Evolutionary conservation across 1,140 invertebrate species (phyloP).

Genomic region (Hycleus phaleratus): DNA sequence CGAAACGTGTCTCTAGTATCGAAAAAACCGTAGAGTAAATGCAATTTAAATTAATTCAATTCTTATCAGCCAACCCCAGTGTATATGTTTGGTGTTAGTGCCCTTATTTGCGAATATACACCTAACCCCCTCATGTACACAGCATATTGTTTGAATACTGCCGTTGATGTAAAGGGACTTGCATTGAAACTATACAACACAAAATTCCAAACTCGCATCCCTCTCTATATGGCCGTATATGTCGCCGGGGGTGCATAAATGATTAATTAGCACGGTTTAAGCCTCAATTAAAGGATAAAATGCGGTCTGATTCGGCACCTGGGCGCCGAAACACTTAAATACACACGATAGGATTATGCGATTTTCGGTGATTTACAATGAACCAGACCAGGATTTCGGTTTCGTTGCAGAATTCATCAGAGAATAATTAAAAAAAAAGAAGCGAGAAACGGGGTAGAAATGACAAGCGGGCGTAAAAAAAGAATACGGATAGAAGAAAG

Average conservation of each 20-base stretch:
- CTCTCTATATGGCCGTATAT: not conserved
- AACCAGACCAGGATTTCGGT: not conserved
- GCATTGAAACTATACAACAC: no score
- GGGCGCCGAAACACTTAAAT: constrained; percentile 7
- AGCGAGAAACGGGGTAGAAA: no score
- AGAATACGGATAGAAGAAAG: no score
- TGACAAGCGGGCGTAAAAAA: no score
- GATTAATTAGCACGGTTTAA: constrained; percentile 18
- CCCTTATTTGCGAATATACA: constrained; percentile 13
- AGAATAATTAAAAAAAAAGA: constrained; percentile 1
- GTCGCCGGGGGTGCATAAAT: constrained; percentile 13
- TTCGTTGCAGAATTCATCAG: not conserved
- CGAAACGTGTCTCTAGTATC: not conserved
- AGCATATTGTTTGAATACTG: constrained; percentile 12
- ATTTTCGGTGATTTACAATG: constrained; percentile 2
- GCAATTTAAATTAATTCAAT: constrained; percentile 14
- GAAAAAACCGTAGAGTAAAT: constrained; percentile 1
- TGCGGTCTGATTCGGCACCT: constrained; percentile 17
- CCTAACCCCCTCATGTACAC: not conserved
- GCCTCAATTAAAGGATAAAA: constrained; percentile 18
- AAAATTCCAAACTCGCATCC: not conserved
- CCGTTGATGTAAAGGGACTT: not conserved
- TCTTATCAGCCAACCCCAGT: constrained; percentile 15
- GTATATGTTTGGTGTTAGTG: constrained; percentile 14
- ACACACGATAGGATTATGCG: constrained; percentile 9